phyloP scores from a whole-genome alignment of 2,888 invertebrate species.

The Hyalella azteca region DNA sequence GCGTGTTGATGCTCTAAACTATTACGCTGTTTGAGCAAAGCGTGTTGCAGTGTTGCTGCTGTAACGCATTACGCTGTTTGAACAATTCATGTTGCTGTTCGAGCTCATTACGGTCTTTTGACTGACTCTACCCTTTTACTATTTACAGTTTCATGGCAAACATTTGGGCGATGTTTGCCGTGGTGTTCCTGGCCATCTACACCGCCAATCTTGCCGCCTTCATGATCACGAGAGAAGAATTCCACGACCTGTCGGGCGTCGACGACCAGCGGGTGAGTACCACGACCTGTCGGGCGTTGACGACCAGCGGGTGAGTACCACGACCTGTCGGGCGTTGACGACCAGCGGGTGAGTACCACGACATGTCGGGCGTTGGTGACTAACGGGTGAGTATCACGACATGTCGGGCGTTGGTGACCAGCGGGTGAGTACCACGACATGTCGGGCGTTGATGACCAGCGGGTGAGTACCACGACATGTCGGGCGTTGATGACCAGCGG shows the following conservation, averaged over 20 bases:
- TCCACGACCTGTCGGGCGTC: conserved; percentile 76
- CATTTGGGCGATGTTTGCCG: conserved; percentile 97
- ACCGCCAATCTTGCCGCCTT: conserved; percentile 99
- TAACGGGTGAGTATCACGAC: conserved; percentile 79
- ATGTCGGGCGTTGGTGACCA: conserved; percentile 84
- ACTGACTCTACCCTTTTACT: too few species aligned
- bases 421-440: conserved; percentile 81
- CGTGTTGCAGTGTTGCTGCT: too few species aligned
- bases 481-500: conserved; percentile 80
- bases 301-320: conserved; percentile 68
- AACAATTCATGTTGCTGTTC: too few species aligned
- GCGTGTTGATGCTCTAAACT: too few species aligned
- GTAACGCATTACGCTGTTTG: too few species aligned
- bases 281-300: conserved; percentile 88
- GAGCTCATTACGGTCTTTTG: too few species aligned
- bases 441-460: conserved; percentile 80
- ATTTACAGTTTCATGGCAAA: conserved; percentile 84
- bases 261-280: conserved; percentile 61
- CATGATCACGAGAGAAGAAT: conserved; percentile 98
- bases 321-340: conserved; percentile 85
- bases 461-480: conserved; percentile 79
- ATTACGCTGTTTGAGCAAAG: too few species aligned
- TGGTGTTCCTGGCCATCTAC: conserved; percentile 98
- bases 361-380: conserved; percentile 85
- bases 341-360: conserved; percentile 68